Base-by-base conservation (phyloP, 2,888 invertebrate genomes). In the Pomacea canaliculata region DNA sequence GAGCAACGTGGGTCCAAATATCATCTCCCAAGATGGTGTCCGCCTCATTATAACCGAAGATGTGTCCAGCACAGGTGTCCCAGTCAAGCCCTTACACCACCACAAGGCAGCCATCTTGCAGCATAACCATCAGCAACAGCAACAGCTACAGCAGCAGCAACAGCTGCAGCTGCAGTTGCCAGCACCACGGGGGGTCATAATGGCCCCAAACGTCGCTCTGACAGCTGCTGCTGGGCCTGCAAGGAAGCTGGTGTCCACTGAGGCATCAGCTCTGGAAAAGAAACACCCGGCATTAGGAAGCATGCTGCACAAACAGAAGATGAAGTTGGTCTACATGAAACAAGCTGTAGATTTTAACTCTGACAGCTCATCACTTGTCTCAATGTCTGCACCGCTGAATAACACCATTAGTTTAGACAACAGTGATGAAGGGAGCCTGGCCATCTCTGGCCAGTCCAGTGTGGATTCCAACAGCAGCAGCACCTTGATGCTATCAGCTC, bases 251-350 rank as follows among this genome's bases (percentile, higher is more conserved):
- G 46, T 19, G 63, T 48, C 70, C 23, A 71, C 66, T 9, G 60
- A 48, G 13, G 67, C 68, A 51, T 70, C 73, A 56, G 59, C 37
- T 18, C 76, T 71, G 16, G 73, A 78, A 18, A 80, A 82, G 63
- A 81, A 79, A 23, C 81, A 81, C 66, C 83, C 83, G 62, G 70
- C 83, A 18, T 80, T 83, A 59, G 80, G 84, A 18, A 78, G 81
- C 63, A 75, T 81, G 12, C 70, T 81, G 48, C 83, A 84, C 70
- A 71, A 83, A 67, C 78, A 80, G 75, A 81, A 80, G n/a, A 71
- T 80, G 62, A 81, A 82, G 73, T 72, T 82, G n/a, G 79, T 82
- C 27, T 80, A 78, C 77, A 80, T 79, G 69, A 80, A 82, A 70
- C 81, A 82, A 70, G 71, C 79, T n/a, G 72, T 71, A 60, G 79